Percentiles rank a stretch among this genome's conserved stretches.
Conservation (phyloP, 2,113 vertebrate species). For the Mus pahari region DNA sequence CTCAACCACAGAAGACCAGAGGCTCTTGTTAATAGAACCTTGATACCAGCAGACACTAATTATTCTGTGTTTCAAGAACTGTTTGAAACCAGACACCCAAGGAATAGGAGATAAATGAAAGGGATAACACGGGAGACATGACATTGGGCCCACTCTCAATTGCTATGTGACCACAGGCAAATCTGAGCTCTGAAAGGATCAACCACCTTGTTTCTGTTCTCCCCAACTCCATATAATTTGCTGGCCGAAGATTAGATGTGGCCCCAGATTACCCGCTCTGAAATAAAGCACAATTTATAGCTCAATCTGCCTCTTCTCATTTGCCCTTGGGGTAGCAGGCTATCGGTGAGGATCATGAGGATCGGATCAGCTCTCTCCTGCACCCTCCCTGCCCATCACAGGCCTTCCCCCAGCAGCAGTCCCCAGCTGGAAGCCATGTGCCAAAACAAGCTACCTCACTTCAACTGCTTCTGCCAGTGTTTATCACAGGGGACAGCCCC, state of each 20-base stretch:
- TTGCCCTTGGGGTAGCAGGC: neutral
- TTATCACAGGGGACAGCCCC: neutral
- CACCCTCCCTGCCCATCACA: neutral
- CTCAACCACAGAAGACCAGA: neutral
- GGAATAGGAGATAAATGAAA: neutral
- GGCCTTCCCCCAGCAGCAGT: neutral
- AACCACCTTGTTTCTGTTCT: neutral
- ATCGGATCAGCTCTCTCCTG: neutral
- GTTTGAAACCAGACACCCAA: neutral
- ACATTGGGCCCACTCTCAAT: too few species aligned
- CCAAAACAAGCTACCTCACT: neutral
- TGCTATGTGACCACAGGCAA: neutral
- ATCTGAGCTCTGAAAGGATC: neutral
- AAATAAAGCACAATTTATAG: neutral
- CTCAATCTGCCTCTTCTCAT: neutral
- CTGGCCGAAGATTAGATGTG: neutral
- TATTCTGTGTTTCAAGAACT: neutral
- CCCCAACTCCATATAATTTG: neutral
- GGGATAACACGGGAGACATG: neutral
- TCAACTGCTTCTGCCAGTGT: neutral
- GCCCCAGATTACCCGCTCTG: neutral
- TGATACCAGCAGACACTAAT: neutral
- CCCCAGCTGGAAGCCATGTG: neutral
- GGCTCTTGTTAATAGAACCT: neutral
- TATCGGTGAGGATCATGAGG: too few species aligned